These are phyloP conservation scores for Setipinna tenuifilis DNA, from an alignment of 2,797 vertebrate genomes.

Conservation along the genomic window DNA sequence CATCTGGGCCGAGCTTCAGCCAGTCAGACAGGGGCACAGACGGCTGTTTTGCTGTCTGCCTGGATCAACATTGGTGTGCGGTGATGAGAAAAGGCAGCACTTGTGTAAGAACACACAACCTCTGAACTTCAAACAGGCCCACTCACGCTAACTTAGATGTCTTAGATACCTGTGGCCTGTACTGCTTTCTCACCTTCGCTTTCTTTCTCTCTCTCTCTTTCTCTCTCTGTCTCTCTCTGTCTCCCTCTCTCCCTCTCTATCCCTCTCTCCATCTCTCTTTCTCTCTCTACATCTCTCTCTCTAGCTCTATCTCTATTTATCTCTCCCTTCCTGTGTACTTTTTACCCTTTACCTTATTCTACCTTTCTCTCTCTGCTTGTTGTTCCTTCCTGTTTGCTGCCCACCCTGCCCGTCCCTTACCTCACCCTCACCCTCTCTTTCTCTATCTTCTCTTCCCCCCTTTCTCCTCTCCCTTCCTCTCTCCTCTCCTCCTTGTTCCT, in stretches of 20 bases:
- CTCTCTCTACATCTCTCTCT: no score
- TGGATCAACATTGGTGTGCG: slow-evolving; percentile 44
- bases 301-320: no score
- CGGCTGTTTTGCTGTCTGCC: slow-evolving; percentile 43
- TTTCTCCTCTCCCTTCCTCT: neutral
- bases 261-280: no score
- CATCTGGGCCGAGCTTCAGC: neutral
- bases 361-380: neutral
- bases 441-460: neutral
- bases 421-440: neutral
- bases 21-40: neutral
- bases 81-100: slow-evolving; percentile 37
- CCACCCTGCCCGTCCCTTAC: neutral
- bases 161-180: neutral
- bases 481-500: neutral
- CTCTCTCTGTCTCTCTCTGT: no score
- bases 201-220: neutral
- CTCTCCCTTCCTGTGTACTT: no score
- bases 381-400: neutral
- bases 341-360: no score
- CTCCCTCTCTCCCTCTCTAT: no score
- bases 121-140: slow-evolving; percentile 32
- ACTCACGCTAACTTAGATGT: neutral
- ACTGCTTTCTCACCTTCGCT: neutral
- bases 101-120: slow-evolving; percentile 53